A percentile compares a stretch with the other conserved stretches of the same genome.
These are phyloP conservation scores for Antechinus stuartii DNA, from an alignment of 2,113 vertebrate genomes.

Conservation along the genomic window DNA sequence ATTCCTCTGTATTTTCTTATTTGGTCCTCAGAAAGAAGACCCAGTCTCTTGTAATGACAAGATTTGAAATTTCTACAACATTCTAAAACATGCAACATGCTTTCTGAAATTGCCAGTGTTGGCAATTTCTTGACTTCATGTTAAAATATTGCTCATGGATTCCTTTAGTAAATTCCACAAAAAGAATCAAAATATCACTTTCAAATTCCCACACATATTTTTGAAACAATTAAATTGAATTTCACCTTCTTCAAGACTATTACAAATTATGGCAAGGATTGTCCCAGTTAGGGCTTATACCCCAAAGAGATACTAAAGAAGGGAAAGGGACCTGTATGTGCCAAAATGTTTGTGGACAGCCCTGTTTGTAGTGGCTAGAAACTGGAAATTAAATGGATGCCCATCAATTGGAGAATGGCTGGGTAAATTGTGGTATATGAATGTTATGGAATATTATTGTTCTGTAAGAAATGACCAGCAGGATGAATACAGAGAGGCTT, in stretches of 20 bases:
- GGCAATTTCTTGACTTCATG: constrained; percentile 9
- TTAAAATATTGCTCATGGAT: neutral
- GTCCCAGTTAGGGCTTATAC: neutral
- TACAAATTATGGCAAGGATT: constrained; percentile 5
- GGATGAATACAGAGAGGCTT: too few relatives aligned
- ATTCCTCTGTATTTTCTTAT: neutral
- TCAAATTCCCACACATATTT: neutral
- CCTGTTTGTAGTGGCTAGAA: too few relatives aligned
- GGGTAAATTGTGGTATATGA: too few relatives aligned
- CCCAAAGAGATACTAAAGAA: too few relatives aligned
- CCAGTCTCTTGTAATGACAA: neutral
- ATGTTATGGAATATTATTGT: too few relatives aligned
- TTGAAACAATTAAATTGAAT: neutral
- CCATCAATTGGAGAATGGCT: too few relatives aligned
- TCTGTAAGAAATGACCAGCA: too few relatives aligned
- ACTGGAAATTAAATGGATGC: too few relatives aligned
- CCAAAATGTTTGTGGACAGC: too few relatives aligned
- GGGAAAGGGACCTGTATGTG: too few relatives aligned
- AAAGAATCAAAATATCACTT: neutral
- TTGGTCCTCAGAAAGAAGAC: neutral
- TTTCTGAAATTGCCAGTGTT: neutral
- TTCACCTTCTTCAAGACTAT: neutral
- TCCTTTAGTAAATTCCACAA: constrained; percentile 10
- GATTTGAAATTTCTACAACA: neutral
- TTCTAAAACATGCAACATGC: neutral